Evolutionary conservation across 2,888 invertebrate species (phyloP).

Genomic region (Synanthedon formicaeformis): DNA sequence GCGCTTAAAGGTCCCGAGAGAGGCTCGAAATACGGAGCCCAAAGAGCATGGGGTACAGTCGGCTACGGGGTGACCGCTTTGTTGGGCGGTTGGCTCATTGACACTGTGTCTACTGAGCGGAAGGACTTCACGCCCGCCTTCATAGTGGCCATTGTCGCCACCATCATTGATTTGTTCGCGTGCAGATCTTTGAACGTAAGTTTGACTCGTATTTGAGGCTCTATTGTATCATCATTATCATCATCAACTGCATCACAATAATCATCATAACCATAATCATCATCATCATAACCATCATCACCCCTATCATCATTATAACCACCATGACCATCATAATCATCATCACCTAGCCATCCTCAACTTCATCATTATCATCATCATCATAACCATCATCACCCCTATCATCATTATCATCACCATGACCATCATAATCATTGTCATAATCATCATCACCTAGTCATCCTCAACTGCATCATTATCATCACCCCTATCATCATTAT

Average conservation of each 20-base stretch:
- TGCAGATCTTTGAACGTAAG: constrained; percentile 74
- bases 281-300: too few relatives aligned
- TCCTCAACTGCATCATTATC: too few relatives aligned
- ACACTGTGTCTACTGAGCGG: constrained; percentile 69
- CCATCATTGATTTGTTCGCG: constrained; percentile 74
- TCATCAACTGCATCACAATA: too few relatives aligned
- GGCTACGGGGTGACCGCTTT: constrained; percentile 83
- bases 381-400: background rate
- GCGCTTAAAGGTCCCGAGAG: constrained; percentile 71
- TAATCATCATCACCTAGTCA: too few relatives aligned
- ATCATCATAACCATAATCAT: too few relatives aligned
- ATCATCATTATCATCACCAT: too few relatives aligned
- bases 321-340: too few relatives aligned
- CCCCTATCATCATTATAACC: too few relatives aligned
- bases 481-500: background rate
- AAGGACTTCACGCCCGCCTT: constrained; percentile 82
- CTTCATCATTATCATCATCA: too few relatives aligned
- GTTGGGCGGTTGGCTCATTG: constrained; percentile 76
- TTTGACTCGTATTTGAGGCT: background rate
- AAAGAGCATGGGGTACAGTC: constrained; percentile 85
- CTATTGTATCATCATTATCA: too few relatives aligned
- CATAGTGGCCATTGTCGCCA: constrained; percentile 73
- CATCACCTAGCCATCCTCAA: too few relatives aligned
- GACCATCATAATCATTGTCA: too few relatives aligned
- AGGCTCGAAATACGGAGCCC: constrained; percentile 79